These are phyloP conservation scores for Pandemis corylana DNA, from an alignment of 2,888 invertebrate species.

Conservation along the genomic window DNA sequence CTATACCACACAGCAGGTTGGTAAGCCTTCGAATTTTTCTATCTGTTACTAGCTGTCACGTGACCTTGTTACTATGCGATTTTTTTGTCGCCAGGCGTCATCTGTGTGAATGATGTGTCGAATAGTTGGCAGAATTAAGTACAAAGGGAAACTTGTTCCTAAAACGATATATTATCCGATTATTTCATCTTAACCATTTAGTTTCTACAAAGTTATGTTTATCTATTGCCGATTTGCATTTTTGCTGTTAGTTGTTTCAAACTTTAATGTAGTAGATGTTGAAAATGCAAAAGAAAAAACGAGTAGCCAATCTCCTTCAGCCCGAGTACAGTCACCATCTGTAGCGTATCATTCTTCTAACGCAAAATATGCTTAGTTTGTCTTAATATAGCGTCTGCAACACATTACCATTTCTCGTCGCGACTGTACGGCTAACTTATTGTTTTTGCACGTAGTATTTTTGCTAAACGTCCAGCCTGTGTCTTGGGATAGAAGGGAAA, in stretches of 20 bases:
- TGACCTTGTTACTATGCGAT: too few species aligned
- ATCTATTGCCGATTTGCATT: background rate
- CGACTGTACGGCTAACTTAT: conserved; percentile 51
- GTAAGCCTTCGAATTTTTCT: too few species aligned
- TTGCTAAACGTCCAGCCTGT: conserved; percentile 22
- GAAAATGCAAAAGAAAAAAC: background rate
- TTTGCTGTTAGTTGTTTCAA: background rate
- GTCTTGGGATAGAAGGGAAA: conserved; percentile 27
- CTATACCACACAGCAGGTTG: too few species aligned
- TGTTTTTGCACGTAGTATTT: conserved; percentile 33
- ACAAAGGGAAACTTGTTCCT: too few species aligned
- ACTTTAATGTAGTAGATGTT: background rate
- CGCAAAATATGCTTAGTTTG: conserved; percentile 59
- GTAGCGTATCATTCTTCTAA: conserved; percentile 54
- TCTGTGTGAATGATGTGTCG: too few species aligned
- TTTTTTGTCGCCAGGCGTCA: too few species aligned
- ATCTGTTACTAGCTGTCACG: too few species aligned
- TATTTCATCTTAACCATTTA: too few species aligned
- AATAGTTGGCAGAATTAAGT: too few species aligned
- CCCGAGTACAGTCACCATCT: conserved; percentile 50
- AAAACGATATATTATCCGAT: too few species aligned
- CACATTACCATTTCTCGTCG: conserved; percentile 63
- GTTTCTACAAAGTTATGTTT: background rate
- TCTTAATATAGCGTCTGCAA: conserved; percentile 56
- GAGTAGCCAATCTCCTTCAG: conserved; percentile 6